These are phyloP conservation scores for Zoanthus gigantus DNA, from an alignment of 92 coral and sea anemone species.

Conservation along the genomic window DNA sequence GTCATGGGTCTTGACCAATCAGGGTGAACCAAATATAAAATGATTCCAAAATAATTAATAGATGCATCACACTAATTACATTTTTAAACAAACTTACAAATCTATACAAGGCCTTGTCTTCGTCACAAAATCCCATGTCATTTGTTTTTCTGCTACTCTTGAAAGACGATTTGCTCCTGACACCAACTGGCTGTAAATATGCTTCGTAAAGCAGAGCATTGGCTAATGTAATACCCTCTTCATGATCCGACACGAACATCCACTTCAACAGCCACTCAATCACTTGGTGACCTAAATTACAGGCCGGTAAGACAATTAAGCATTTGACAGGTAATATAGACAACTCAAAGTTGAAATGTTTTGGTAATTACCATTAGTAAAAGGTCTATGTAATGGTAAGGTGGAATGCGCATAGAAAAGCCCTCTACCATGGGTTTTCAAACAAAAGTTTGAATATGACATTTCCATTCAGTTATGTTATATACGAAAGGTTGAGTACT, in stretches of 20 bases:
- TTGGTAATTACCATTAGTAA: no score
- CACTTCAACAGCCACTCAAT: conserved; percentile 94
- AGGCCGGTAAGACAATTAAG: neutral
- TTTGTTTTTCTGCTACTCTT: conserved; percentile 58
- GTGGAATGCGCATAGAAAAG: no score
- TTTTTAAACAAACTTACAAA: conserved; percentile 74
- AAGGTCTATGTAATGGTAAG: no score
- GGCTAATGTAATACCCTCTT: conserved; percentile 75
- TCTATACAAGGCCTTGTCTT: conserved; percentile 86
- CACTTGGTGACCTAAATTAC: conserved; percentile 77
- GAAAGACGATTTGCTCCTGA: conserved; percentile 85
- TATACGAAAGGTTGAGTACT: no score
- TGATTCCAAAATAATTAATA: no score
- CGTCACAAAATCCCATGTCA: conserved; percentile 73
- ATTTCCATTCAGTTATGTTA: no score
- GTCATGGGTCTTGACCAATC: no score
- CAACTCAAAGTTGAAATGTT: no score
- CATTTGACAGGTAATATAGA: neutral
- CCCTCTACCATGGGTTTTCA: no score
- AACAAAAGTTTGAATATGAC: no score
- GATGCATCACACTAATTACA: neutral
- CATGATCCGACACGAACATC: conserved; percentile 84
- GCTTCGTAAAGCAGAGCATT: conserved; percentile 82
- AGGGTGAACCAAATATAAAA: no score
- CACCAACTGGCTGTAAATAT: conserved; percentile 86